These are phyloP conservation scores for Neosilurus hyrtlii DNA, from an alignment of 2,797 vertebrate species.

Conservation along the genomic window DNA sequence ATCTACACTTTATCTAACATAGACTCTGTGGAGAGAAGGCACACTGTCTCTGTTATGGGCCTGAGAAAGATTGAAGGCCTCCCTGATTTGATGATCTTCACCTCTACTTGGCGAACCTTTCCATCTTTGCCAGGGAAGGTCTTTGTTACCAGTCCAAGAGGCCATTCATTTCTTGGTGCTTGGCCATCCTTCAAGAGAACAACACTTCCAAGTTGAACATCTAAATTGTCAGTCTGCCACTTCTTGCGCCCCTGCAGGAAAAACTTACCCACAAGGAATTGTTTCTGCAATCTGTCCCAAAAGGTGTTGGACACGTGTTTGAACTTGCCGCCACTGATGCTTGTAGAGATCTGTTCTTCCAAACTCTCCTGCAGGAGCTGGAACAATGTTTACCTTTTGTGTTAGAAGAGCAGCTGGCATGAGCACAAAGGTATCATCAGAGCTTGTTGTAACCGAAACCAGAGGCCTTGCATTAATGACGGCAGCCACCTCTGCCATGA, in stretches of 20 bases:
- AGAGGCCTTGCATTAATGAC: not conserved
- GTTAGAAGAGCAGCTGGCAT: constrained; percentile 39
- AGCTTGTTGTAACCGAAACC: not conserved
- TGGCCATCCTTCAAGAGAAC: constrained; percentile 44
- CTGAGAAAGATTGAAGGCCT: constrained; percentile 8
- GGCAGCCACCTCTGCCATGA: constrained; percentile 35
- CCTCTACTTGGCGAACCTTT: constrained; percentile 11
- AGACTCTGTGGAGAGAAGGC: constrained; percentile 22
- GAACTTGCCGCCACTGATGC: constrained; percentile 41
- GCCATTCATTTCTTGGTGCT: constrained; percentile 38
- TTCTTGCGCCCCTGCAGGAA: constrained; percentile 23
- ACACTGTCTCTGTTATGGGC: constrained; percentile 29
- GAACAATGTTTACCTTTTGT: constrained; percentile 21
- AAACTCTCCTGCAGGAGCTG: constrained; percentile 25
- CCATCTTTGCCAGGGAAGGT: constrained; percentile 34
- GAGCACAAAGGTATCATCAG: not conserved
- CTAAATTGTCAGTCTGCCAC: constrained; percentile 7
- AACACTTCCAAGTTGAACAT: constrained; percentile 25
- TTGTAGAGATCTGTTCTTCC: constrained; percentile 36
- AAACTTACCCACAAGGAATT: constrained; percentile 25
- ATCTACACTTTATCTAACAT: not conserved
- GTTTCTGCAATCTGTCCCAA: constrained; percentile 37
- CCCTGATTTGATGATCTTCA: constrained; percentile 19
- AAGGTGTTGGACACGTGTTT: constrained; percentile 52
- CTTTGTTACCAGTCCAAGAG: constrained; percentile 38